Evolutionary conservation across 2,797 vertebrate species (phyloP).

Genomic region (Syndactyla subalaris): DNA sequence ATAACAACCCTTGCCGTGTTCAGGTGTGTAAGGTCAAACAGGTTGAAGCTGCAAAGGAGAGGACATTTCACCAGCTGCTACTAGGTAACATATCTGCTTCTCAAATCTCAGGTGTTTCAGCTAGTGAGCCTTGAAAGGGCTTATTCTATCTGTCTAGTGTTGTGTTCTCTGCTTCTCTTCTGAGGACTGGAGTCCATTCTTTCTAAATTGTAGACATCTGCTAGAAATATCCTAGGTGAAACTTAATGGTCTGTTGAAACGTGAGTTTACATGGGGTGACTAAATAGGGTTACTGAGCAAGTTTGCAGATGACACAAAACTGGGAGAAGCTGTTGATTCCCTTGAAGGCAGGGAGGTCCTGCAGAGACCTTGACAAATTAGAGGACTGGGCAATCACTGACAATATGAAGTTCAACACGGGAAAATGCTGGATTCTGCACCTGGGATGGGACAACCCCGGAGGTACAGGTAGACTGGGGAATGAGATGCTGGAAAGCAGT

Average conservation of each 20-base stretch:
- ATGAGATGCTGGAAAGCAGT: not conserved
- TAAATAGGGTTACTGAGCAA: not conserved
- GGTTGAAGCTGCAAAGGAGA: not conserved
- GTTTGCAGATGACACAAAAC: not conserved
- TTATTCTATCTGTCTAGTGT: not conserved
- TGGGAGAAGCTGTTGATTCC: not conserved
- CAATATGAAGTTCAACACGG: not conserved
- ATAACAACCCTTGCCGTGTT: not conserved
- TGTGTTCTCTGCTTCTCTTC: not conserved
- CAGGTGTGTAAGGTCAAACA: not conserved
- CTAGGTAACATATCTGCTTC: not conserved
- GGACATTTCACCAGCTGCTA: not conserved
- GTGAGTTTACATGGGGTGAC: not conserved
- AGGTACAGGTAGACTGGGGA: not conserved
- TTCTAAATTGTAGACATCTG: not conserved
- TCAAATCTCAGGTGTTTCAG: not conserved
- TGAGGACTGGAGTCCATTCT: not conserved
- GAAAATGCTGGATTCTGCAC: not conserved
- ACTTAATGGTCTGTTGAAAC: not conserved
- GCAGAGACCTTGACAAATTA: not conserved
- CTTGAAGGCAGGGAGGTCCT: not conserved
- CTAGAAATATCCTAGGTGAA: not conserved
- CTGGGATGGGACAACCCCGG: not conserved
- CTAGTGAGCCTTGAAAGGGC: not conserved
- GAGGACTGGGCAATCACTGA: not conserved